These are phyloP conservation scores for Cerceris rybyensis DNA, from an alignment of 2,888 invertebrate genomes.

Conservation along the genomic window DNA sequence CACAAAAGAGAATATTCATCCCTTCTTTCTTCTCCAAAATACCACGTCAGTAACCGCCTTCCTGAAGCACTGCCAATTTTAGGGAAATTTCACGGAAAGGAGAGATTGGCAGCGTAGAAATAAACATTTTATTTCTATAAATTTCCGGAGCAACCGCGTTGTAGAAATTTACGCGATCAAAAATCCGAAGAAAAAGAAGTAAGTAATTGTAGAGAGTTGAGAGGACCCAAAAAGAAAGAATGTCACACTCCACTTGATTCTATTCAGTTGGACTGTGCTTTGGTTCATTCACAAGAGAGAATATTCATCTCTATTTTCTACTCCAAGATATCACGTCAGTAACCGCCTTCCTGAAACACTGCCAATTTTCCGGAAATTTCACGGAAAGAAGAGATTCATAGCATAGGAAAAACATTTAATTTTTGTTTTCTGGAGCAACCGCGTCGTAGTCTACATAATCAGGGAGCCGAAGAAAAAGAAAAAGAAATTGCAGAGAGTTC, in stretches of 20 bases:
- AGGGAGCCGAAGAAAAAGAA: background rate
- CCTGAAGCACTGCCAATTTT: constrained; percentile 30
- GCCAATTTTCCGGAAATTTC: constrained; percentile 29
- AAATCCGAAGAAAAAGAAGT: too few species aligned
- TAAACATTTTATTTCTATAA: background rate
- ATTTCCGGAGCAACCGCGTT: background rate
- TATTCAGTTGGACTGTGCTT: too few species aligned
- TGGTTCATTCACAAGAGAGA: too few species aligned
- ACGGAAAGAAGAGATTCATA: too few species aligned
- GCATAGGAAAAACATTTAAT: too few species aligned
- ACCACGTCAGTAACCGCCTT: background rate
- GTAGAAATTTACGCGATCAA: too few species aligned
- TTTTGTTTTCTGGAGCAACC: too few species aligned
- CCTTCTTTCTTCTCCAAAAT: background rate
- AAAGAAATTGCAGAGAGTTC: background rate
- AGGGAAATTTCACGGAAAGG: constrained; percentile 2
- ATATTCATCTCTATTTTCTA: constrained; percentile 8
- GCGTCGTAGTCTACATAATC: too few species aligned
- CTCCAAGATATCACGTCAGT: background rate
- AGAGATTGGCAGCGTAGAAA: background rate
- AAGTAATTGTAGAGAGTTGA: too few species aligned
- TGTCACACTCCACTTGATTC: too few species aligned
- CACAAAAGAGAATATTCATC: constrained; percentile 21
- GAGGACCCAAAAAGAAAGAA: too few species aligned
- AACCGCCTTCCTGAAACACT: constrained; percentile 13